Base-by-base conservation (phyloP, 2,797 vertebrate genomes). In the Echiichthys vipera region DNA sequence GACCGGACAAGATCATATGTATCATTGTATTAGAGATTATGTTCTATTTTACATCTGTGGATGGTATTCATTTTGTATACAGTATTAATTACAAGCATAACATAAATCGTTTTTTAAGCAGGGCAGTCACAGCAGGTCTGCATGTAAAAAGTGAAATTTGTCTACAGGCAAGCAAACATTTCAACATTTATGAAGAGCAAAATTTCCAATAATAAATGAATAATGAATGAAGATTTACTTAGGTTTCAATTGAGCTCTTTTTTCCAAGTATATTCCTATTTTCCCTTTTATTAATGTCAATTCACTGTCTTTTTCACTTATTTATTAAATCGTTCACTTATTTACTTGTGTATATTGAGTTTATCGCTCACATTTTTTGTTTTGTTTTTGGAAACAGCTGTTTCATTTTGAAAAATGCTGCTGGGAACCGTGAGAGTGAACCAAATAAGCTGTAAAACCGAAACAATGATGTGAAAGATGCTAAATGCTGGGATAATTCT, bases 191-290 rank as follows among this genome's bases (percentile, higher is more conserved):
- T 17, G 3, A 45, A 36, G 46, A 51, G 37, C 25, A 27, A n/a
- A 17, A 30, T 62, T 20, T 20, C n/a, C 45, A 65, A 37, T 11
- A 46, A 47, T 8, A 54, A 20, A 55, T 71, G 7, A 69, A 43
- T 51, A 54, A 65, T 42, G n/a, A 62, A 68, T 29, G 18, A 40
- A 73, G 8, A 39, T 45, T 54, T 53, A 45, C 12, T 64, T 77
- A 11, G 9, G 34, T 46, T 65, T 68, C 43, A 58, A 15, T 22
- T 7, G 42, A 62, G 64, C 7, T 58, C 64, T 59, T 49, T 22
- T 45, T 47, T 66, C 5, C 29, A 72, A 69, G 30, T 46, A 39
- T n/a, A 43, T 54, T 42, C 50, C 5, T 24, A 3, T 63, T 59
- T 34, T 30, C 15, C 2, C 30, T 63, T 34, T 40, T 7, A 62